Conservation (phyloP, 2,888 invertebrate genomes). For the Polietes domitor region DNA sequence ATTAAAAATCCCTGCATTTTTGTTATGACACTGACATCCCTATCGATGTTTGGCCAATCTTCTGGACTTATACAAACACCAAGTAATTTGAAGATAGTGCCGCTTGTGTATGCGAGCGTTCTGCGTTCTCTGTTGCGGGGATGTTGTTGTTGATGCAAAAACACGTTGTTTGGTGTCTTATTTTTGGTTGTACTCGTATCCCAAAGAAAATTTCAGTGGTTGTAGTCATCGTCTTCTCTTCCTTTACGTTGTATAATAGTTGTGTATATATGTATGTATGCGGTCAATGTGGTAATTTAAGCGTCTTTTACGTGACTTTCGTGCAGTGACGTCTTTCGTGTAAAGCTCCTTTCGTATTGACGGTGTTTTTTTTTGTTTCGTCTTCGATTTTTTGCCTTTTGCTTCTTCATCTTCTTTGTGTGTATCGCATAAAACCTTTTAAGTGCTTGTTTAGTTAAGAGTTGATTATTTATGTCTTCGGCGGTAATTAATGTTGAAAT, state of each 20-base stretch:
- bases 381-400: neutral
- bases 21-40: neutral
- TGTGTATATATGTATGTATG: constrained; percentile 1
- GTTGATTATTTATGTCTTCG: constrained; percentile 49
- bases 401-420: neutral
- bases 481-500: constrained; percentile 61
- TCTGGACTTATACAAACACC: neutral
- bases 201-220: constrained; percentile 26
- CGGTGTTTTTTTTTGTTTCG: constrained; percentile 13
- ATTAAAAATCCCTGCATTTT: neutral
- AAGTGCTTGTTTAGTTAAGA: constrained; percentile 53
- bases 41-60: constrained; percentile 11
- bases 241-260: constrained; percentile 3
- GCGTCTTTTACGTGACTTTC: constrained; percentile 68
- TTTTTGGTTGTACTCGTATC: constrained; percentile 11
- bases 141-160: too few relatives aligned
- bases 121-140: constrained; percentile 26
- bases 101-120: neutral
- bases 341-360: constrained; percentile 16
- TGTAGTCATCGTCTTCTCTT: constrained; percentile 23
- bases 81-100: constrained; percentile 31
- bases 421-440: constrained; percentile 60
- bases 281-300: constrained; percentile 57
- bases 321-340: constrained; percentile 21
- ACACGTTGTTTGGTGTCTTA: constrained; percentile 41